phyloP scores from a whole-genome alignment of 2,888 invertebrate genomes.

The Andrena dorsata region DNA sequence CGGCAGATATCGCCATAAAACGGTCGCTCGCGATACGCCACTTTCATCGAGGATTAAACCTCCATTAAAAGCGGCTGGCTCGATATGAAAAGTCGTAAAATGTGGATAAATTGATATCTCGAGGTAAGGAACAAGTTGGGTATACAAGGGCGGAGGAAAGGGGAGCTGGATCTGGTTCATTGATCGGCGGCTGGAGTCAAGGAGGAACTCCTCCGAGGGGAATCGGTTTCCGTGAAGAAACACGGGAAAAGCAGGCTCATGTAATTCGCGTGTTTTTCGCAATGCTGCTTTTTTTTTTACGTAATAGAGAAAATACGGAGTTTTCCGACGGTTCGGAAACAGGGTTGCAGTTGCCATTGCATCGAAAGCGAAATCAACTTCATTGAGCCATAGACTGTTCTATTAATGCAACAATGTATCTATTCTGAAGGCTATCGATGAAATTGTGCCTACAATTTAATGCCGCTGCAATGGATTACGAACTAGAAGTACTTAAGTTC shows the following conservation, averaged over 20 bases:
- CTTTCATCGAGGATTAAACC: neutral
- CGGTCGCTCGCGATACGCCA: neutral
- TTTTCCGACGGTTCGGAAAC: conserved; percentile 40
- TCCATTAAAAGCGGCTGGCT: neutral
- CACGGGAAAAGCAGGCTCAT: conserved; percentile 1
- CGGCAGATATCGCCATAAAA: neutral
- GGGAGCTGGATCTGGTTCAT: neutral
- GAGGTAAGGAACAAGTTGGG: neutral
- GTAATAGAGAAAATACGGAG: conserved; percentile 42
- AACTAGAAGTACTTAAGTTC: no score
- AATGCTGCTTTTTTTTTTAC: conserved; percentile 30
- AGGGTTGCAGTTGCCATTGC: conserved; percentile 10
- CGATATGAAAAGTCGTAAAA: neutral
- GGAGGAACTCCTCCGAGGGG: neutral
- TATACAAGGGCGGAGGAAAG: neutral
- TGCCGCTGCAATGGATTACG: no score
- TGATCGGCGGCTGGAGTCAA: neutral
- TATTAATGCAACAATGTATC: neutral
- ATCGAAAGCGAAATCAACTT: conserved; percentile 60
- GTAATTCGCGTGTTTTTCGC: conserved; percentile 31
- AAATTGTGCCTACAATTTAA: no score
- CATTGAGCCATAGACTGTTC: conserved; percentile 12
- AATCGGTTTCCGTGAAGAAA: neutral
- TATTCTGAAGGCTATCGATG: conserved; percentile 23
- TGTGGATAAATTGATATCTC: neutral